Base-by-base conservation (phyloP, 2,888 invertebrate species). In the Entomobrya multifasciata region DNA sequence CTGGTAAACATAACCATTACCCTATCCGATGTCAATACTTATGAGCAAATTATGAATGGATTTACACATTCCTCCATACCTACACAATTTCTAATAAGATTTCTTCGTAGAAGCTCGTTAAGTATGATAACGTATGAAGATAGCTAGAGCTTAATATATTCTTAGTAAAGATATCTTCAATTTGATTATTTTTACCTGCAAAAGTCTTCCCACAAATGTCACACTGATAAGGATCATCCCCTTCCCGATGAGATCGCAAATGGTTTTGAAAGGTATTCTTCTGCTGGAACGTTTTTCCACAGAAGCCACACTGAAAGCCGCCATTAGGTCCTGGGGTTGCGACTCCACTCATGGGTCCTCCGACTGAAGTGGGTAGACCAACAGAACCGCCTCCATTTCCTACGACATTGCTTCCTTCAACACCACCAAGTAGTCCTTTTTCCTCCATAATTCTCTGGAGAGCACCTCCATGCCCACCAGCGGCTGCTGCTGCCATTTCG, bases 131-230 rank as follows among this genome's bases (percentile, higher is more conserved):
- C n/a, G n/a, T n/a, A n/a, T n/a, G n/a, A n/a, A n/a, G n/a, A n/a
- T n/a, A n/a, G n/a, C n/a, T 41, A 11, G 44, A 2, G 36, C 5
- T 65, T 65, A 6, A 15, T n/a, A 36, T 65, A 10, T 41, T 41
- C 6, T 41, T 41, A 41, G 5, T 10, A 65, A 65, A 4, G 15
- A n/a, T n/a, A n/a, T n/a, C n/a, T n/a, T n/a, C n/a, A n/a, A n/a
- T n/a, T n/a, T n/a, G n/a, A 47, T 76, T 30, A 27, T 55, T 82
- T 76, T 82, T 84, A 91, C 91, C 91, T 88, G 97, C 96, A 92
- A 97, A 97, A 15, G 97, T 97, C 93, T 97, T 97, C 91, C 96
- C 95, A 93, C 97, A 97, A 91, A 97, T 96, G 93, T 97, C 96
- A 93, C 97, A 97, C 89, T 96, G 95, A 93, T 97, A 97, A 25